Percentiles rank a stretch among this genome's conserved stretches.
These are phyloP conservation scores for Austrofundulus limnaeus DNA, from an alignment of 2,113 vertebrate species.

Conservation along the genomic window DNA sequence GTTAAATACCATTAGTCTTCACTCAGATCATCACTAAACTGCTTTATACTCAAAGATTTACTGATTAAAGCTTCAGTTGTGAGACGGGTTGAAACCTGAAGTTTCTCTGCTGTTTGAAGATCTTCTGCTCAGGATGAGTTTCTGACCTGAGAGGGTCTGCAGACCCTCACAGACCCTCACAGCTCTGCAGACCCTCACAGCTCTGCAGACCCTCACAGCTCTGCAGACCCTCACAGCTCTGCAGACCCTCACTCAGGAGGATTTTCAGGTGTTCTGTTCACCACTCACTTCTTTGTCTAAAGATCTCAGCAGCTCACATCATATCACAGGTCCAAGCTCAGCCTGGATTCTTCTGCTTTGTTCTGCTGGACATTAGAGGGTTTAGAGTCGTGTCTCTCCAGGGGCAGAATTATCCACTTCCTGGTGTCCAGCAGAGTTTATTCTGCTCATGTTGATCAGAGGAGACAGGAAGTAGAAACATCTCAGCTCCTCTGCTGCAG, in stretches of 20 bases:
- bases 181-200: slow-evolving; percentile 20
- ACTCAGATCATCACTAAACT: slow-evolving; percentile 5
- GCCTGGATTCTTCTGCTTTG: no score
- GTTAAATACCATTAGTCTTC: not conserved
- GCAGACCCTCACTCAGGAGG: slow-evolving; percentile 22
- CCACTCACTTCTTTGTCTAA: slow-evolving; percentile 33
- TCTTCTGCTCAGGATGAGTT: slow-evolving; percentile 19
- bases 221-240: slow-evolving; percentile 18
- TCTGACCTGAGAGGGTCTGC: no score
- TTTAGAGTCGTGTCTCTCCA: not conserved
- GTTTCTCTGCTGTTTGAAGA: not conserved
- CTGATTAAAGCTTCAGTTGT: no score
- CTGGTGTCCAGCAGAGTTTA: no score
- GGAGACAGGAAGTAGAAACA: slow-evolving; percentile 4
- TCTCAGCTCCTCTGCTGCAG: not conserved
- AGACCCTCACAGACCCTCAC: no score
- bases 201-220: slow-evolving; percentile 20
- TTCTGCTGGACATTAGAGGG: no score
- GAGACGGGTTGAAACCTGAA: not conserved
- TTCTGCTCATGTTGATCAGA: no score
- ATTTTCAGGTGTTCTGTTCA: slow-evolving; percentile 35
- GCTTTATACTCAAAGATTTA: no score
- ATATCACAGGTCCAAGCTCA: not conserved
- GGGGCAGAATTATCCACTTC: no score
- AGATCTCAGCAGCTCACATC: slow-evolving; percentile 12